phyloP scores from a whole-genome alignment of 2,888 invertebrate species.

The Notocelia uddmanniana region DNA sequence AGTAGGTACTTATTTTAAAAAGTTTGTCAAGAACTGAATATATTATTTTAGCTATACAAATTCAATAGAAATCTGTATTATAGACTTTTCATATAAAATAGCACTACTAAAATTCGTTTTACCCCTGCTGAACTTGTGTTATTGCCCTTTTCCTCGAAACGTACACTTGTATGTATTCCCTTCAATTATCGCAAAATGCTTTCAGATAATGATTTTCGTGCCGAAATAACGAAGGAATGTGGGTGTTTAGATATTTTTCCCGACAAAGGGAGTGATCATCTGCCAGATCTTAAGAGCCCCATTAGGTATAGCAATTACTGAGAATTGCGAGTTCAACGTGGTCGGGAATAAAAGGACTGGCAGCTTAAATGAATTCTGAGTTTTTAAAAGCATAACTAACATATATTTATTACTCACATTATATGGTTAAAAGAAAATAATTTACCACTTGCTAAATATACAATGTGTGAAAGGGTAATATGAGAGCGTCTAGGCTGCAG shows the following conservation, averaged over 20 bases:
- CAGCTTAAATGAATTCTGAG: neutral
- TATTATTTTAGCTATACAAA: neutral
- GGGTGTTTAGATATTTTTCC: neutral
- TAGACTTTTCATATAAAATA: neutral
- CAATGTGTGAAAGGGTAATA: neutral
- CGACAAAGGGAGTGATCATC: slow-evolving; percentile 3
- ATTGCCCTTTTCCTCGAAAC: neutral
- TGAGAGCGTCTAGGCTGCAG: neutral
- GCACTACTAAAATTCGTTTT: neutral
- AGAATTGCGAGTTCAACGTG: neutral
- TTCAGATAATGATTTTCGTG: neutral
- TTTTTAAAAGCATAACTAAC: neutral
- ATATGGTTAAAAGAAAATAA: neutral
- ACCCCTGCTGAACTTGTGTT: neutral
- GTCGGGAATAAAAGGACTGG: too few species aligned
- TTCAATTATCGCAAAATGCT: slow-evolving; percentile 13
- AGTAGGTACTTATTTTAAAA: too few species aligned
- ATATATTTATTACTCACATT: neutral
- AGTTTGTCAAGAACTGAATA: too few species aligned
- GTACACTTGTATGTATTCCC: neutral
- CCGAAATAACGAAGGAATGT: neutral
- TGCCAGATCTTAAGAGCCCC: slow-evolving; percentile 6
- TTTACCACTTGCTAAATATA: neutral
- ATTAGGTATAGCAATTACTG: slow-evolving; percentile 7
- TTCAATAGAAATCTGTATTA: neutral